A percentile compares a stretch with the other conserved stretches of the same genome.
Conservation (phyloP, 2,113 vertebrate species). For the Ptilorrhoa leucosticta region DNA sequence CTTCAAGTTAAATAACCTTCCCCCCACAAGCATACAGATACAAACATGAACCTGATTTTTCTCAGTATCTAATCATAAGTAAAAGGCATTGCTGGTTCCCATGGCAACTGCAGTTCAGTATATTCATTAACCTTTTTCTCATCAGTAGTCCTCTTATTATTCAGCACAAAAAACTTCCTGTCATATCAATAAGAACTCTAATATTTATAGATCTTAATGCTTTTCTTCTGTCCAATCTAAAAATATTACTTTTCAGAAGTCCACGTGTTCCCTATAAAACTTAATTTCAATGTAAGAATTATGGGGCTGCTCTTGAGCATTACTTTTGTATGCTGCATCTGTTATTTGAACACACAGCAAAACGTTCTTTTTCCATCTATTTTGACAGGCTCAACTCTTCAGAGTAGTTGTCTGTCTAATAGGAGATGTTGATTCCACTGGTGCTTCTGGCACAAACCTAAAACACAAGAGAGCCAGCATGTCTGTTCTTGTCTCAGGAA, state of each 20-base stretch:
- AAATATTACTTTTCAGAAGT: slow-evolving; percentile 16
- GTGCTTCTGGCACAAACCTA: slow-evolving; percentile 50
- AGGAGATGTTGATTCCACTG: slow-evolving; percentile 36
- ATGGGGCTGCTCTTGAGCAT: background rate
- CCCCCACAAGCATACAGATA: background rate
- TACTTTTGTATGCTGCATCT: slow-evolving; percentile 31
- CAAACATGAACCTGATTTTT: background rate
- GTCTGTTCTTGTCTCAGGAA: slow-evolving; percentile 23
- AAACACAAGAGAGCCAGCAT: slow-evolving; percentile 40
- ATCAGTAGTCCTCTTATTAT: slow-evolving; percentile 31
- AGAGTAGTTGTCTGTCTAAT: slow-evolving; percentile 57
- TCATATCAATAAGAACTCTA: slow-evolving; percentile 44
- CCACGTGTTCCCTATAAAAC: slow-evolving; percentile 31
- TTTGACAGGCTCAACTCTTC: slow-evolving; percentile 54
- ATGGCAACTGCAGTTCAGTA: slow-evolving; percentile 40
- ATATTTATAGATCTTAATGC: slow-evolving; percentile 46
- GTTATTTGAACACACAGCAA: slow-evolving; percentile 31
- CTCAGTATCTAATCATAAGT: slow-evolving; percentile 40
- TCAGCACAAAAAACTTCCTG: slow-evolving; percentile 17
- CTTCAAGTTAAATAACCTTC: background rate
- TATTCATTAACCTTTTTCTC: slow-evolving; percentile 53
- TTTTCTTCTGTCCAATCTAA: slow-evolving; percentile 23
- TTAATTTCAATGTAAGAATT: slow-evolving; percentile 61
- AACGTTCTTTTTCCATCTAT: slow-evolving; percentile 21
- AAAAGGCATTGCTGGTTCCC: slow-evolving; percentile 55